Percentiles rank a stretch among this genome's conserved stretches.
phyloP scores from a whole-genome alignment of 2,888 invertebrate genomes.

The Drosophila pseudotakahashii region DNA sequence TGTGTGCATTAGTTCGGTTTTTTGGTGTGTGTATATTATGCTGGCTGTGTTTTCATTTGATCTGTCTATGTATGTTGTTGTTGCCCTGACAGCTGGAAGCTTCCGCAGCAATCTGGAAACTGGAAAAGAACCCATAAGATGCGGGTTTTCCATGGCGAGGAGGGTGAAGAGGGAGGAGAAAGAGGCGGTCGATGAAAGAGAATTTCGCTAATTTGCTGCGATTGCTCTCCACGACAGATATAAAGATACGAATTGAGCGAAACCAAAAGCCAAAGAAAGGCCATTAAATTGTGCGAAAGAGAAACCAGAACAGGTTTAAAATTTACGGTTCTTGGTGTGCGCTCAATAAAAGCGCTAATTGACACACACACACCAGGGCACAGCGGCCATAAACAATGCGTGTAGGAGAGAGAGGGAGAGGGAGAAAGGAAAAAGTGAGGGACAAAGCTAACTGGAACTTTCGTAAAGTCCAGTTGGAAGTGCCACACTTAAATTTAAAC shows the following conservation, averaged over 20 bases:
- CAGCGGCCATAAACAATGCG: constrained; percentile 55
- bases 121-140: constrained; percentile 18
- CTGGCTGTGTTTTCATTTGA: constrained; percentile 26
- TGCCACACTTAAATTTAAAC: constrained; percentile 38
- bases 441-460: constrained; percentile 69
- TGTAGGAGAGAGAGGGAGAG: not conserved
- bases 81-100: constrained; percentile 26
- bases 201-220: constrained; percentile 30
- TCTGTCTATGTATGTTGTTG: constrained; percentile 5
- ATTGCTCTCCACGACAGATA: constrained; percentile 11
- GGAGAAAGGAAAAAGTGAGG: constrained; percentile 11
- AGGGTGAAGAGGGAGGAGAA: not conserved
- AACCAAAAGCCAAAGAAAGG: constrained; percentile 43
- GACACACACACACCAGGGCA: constrained; percentile 62
- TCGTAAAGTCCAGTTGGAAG: constrained; percentile 45
- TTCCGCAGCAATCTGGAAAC: constrained; percentile 26
- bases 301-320: constrained; percentile 61
- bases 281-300: constrained; percentile 29
- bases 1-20: constrained; percentile 18
- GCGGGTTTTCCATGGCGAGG: constrained; percentile 17
- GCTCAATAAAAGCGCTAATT: constrained; percentile 64
- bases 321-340: constrained; percentile 51
- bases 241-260: constrained; percentile 17
- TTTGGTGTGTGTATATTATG: constrained; percentile 17
- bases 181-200: constrained; percentile 26